A percentile compares a stretch with the other conserved stretches of the same genome.
phyloP scores from a whole-genome alignment of 2,888 invertebrate genomes.

The Agonum fuliginosum region DNA sequence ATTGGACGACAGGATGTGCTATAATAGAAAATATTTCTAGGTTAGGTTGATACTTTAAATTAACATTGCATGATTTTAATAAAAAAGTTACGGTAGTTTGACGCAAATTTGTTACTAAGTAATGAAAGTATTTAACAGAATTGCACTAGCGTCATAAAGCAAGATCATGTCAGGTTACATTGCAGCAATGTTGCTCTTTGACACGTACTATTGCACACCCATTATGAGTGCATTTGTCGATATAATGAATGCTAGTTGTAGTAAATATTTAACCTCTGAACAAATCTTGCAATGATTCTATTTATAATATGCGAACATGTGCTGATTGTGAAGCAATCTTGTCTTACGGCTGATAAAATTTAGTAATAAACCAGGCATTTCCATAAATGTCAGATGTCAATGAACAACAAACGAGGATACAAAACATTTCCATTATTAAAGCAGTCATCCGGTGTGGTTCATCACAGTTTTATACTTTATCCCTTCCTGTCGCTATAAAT shows the following conservation, averaged over 20 bases:
- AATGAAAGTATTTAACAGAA: not conserved
- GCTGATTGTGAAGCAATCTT: constrained; percentile 26
- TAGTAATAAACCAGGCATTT: constrained; percentile 2
- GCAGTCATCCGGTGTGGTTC: constrained; percentile 17
- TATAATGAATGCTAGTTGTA: no score
- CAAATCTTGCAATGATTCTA: constrained; percentile 38
- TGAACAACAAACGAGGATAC: not conserved
- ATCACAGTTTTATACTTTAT: constrained; percentile 29
- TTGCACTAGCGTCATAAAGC: constrained; percentile 9
- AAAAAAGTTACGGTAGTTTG: not conserved
- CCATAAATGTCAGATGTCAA: constrained; percentile 15
- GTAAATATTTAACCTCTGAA: constrained; percentile 44
- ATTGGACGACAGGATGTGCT: constrained; percentile 3
- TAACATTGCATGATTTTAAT: not conserved
- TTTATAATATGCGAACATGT: constrained; percentile 35
- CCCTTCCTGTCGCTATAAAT: constrained; percentile 30
- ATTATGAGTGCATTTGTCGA: no score
- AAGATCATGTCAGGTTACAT: constrained; percentile 2
- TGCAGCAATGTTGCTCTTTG: constrained; percentile 18
- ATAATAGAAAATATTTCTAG: not conserved
- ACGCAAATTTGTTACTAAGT: not conserved
- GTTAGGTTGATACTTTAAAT: no score
- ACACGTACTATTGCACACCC: constrained; percentile 9
- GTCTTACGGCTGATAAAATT: not conserved
- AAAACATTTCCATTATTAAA: constrained; percentile 1